phyloP scores from a whole-genome alignment of 1,140 invertebrate genomes.

The Antheraea mylitta region DNA sequence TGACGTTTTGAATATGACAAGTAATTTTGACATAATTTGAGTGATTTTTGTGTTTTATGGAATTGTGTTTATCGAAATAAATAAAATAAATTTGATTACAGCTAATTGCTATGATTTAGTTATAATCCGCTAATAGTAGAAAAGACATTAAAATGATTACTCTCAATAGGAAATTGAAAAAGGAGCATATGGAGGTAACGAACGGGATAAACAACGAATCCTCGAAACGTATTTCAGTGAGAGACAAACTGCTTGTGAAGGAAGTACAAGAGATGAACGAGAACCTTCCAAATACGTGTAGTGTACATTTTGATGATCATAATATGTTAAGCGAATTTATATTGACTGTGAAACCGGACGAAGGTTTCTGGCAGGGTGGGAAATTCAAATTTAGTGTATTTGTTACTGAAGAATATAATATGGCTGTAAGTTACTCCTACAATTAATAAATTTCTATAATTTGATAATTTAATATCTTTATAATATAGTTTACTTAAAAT shows the following conservation, averaged over 20 bases:
- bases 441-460: no score
- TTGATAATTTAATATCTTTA: no score
- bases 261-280: conserved; percentile 96
- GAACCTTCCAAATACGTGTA: conserved; percentile 89
- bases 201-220: conserved; percentile 57
- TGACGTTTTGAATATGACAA: neutral
- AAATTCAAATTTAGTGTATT: conserved; percentile 91
- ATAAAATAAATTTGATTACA: conserved; percentile 14
- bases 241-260: conserved; percentile 92
- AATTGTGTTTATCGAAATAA: conserved; percentile 9
- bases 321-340: conserved; percentile 90
- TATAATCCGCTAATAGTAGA: conserved; percentile 22
- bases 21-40: conserved; percentile 12
- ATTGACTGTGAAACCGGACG: conserved; percentile 89
- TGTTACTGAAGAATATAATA: conserved; percentile 97
- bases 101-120: conserved; percentile 22
- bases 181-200: conserved; percentile 74
- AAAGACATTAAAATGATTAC: conserved; percentile 84
- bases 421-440: conserved; percentile 83
- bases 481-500: neutral
- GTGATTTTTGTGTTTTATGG: conserved; percentile 4
- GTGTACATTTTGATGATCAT: conserved; percentile 89
- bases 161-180: conserved; percentile 88
- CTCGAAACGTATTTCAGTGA: conserved; percentile 86
- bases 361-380: conserved; percentile 94